Percentiles rank a stretch among this genome's conserved stretches.
These are phyloP conservation scores for Zonitis immaculata DNA, from an alignment of 2,888 invertebrate species.

Conservation along the genomic window DNA sequence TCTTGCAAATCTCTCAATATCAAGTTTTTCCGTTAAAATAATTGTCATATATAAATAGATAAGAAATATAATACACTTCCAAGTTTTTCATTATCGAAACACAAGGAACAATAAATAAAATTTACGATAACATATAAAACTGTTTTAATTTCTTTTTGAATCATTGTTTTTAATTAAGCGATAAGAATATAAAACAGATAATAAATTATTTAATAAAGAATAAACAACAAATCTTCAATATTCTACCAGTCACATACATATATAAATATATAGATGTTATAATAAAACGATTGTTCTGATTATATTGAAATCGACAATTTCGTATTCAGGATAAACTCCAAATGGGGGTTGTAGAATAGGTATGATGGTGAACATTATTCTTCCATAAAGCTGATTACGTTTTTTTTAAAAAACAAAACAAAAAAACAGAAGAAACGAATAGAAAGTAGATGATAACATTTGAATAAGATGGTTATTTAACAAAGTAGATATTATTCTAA, in stretches of 20 bases:
- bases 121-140: neutral
- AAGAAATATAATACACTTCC: neutral
- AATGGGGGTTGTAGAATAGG: slow-evolving; percentile 26
- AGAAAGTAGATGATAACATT: neutral
- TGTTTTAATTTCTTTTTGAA: neutral
- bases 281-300: slow-evolving; percentile 25
- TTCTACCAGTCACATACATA: slow-evolving; percentile 28
- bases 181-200: slow-evolving; percentile 4
- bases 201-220: neutral
- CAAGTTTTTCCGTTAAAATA: too few relatives aligned
- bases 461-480: neutral
- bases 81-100: too few relatives aligned
- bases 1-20: too few relatives aligned
- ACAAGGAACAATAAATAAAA: neutral
- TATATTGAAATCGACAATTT: slow-evolving; percentile 31
- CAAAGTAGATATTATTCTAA: neutral
- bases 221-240: slow-evolving; percentile 23
- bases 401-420: slow-evolving; percentile 4
- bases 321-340: slow-evolving; percentile 27
- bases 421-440: neutral
- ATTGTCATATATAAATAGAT: neutral
- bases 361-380: slow-evolving; percentile 23
- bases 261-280: too few relatives aligned
- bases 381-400: slow-evolving; percentile 35
- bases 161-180: slow-evolving; percentile 5